A percentile compares a stretch with the other conserved stretches of the same genome.
These are phyloP conservation scores for Orius laevigatus DNA, from an alignment of 1,140 invertebrate genomes.

Conservation along the genomic window DNA sequence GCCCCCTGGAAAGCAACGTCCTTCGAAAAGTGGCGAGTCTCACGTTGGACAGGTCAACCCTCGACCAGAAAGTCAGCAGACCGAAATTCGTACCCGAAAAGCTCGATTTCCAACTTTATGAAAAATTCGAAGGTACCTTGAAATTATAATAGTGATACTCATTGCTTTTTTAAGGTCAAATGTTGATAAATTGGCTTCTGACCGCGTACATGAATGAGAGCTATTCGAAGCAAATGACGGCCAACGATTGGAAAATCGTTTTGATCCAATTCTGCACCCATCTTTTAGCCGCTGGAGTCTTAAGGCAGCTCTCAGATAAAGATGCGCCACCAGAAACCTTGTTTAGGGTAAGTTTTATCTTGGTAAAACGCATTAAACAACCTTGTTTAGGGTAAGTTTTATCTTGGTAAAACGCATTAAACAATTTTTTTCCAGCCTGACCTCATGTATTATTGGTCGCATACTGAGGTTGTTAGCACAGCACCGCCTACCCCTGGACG, in stretches of 20 bases:
- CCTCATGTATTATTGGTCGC: constrained; percentile 76
- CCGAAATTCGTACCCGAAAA: constrained; percentile 68
- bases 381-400: constrained; percentile 60
- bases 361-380: too few relatives aligned
- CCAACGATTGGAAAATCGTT: constrained; percentile 48
- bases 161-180: constrained; percentile 50
- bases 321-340: constrained; percentile 40
- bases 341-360: constrained; percentile 53
- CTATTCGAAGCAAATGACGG: constrained; percentile 42
- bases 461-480: constrained; percentile 49
- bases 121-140: constrained; percentile 73
- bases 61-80: constrained; percentile 41
- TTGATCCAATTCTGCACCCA: constrained; percentile 71
- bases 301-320: constrained; percentile 58
- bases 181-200: constrained; percentile 75
- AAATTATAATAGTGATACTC: background rate
- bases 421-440: constrained; percentile 46
- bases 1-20: constrained; percentile 43
- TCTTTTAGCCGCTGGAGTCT: constrained; percentile 71
- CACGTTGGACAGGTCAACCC: constrained; percentile 46
- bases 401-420: too few relatives aligned
- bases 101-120: constrained; percentile 62
- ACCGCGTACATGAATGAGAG: constrained; percentile 57
- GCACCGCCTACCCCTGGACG: constrained; percentile 53
- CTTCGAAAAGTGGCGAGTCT: constrained; percentile 69